Percentiles rank a stretch among this genome's conserved stretches.
Conservation (phyloP, 2,113 vertebrate genomes). For the Pithys albifrons region DNA sequence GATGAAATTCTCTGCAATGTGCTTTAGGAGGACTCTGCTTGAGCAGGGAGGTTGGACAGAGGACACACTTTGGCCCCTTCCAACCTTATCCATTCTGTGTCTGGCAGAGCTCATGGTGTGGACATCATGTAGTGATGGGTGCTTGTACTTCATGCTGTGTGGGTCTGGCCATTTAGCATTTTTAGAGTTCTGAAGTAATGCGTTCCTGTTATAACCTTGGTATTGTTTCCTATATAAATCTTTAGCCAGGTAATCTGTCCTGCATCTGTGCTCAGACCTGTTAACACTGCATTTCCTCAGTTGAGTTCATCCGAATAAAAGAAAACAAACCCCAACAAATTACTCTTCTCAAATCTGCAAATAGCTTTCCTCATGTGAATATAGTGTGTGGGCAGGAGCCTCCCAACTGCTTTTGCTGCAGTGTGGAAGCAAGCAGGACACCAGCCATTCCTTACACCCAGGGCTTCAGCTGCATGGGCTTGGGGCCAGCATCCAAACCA, state of each 20-base stretch:
- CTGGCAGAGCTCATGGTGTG: not conserved
- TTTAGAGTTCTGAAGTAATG: not conserved
- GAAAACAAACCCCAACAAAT: not conserved
- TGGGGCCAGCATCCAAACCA: not conserved
- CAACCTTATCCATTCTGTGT: too few species aligned
- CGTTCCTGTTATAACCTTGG: not conserved
- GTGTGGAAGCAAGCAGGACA: not conserved
- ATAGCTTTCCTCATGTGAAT: not conserved
- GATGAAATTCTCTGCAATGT: not conserved
- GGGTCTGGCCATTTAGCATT: not conserved
- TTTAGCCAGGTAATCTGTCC: not conserved
- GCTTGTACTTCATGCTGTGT: not conserved
- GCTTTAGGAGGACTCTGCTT: not conserved
- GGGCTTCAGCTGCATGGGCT: not conserved
- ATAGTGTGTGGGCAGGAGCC: rapidly evolving
- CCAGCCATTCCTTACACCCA: not conserved
- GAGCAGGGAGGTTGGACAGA: not conserved
- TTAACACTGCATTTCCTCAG: not conserved
- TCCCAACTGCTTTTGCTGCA: not conserved
- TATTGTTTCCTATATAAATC: not conserved
- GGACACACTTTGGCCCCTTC: not conserved
- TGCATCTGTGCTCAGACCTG: not conserved
- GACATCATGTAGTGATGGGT: rapidly evolving
- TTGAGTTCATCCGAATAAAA: not conserved
- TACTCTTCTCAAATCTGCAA: not conserved